Conservation (phyloP, 2,113 vertebrate genomes). For the Erythrocercus mccallii region DNA sequence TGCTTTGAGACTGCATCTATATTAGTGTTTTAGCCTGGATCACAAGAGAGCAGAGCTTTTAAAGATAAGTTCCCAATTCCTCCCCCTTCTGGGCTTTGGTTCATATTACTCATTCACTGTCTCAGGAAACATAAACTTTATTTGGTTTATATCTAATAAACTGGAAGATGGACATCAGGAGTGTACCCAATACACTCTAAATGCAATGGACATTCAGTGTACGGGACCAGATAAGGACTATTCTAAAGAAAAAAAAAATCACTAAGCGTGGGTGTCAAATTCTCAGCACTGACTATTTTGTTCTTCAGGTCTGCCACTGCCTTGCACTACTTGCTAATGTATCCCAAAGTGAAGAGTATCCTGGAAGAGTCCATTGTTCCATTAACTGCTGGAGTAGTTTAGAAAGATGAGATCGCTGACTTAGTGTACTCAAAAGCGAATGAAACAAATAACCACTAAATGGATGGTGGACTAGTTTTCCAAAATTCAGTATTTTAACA, state of each 20-base stretch:
- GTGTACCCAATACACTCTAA: background rate
- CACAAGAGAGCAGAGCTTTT: background rate
- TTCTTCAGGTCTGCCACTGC: background rate
- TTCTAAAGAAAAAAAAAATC: background rate
- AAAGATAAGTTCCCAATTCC: background rate
- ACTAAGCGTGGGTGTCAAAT: background rate
- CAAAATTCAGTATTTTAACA: background rate
- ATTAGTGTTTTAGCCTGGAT: background rate
- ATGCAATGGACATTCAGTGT: background rate
- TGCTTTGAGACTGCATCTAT: background rate
- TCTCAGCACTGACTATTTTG: background rate
- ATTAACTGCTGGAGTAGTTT: background rate
- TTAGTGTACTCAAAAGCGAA: background rate
- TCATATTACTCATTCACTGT: background rate
- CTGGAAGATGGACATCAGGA: background rate
- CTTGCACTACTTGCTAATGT: background rate
- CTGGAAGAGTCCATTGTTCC: background rate
- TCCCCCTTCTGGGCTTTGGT: background rate
- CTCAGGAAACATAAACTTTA: background rate
- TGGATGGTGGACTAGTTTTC: background rate
- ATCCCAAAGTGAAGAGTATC: background rate
- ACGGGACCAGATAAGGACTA: background rate
- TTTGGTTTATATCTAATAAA: background rate
- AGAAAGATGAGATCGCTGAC: background rate
- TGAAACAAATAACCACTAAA: background rate